Conservation (phyloP, 1,140 invertebrate genomes). For the Aphelenchoides fujianensis region DNA sequence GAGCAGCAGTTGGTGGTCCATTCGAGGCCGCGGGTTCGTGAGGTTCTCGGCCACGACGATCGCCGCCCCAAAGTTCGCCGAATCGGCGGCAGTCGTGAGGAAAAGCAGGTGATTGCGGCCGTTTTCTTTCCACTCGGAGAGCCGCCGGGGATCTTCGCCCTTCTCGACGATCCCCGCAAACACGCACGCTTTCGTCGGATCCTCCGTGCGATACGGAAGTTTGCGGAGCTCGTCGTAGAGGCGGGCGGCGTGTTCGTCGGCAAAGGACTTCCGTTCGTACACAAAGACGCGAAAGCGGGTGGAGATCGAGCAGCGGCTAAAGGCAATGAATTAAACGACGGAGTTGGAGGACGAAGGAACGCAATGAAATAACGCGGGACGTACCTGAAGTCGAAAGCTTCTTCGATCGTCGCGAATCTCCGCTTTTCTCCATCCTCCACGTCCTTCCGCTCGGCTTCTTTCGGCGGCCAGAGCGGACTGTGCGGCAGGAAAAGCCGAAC, state of each 20-base stretch:
- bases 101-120: constrained; percentile 42
- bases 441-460: neutral
- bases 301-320: constrained; percentile 54
- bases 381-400: constrained; percentile 33
- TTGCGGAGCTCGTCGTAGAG: constrained; percentile 31
- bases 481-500: constrained; percentile 51
- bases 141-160: constrained; percentile 2
- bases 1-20: neutral
- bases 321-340: constrained; percentile 23
- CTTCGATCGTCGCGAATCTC: constrained; percentile 34
- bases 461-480: constrained; percentile 31
- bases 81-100: neutral
- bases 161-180: constrained; percentile 39
- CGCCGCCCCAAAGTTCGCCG: constrained; percentile 7
- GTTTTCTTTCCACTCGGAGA: constrained; percentile 28
- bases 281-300: constrained; percentile 45
- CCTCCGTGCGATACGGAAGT: constrained; percentile 18
- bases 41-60: constrained; percentile 11
- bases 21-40: neutral
- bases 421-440: neutral
- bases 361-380: too few species aligned
- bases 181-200: constrained; percentile 44
- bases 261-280: constrained; percentile 21
- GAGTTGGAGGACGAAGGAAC: too few species aligned
- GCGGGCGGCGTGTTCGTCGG: constrained; percentile 1